Evolutionary conservation across 1,140 invertebrate genomes (phyloP).

Genomic region (Cydia amplana): DNA sequence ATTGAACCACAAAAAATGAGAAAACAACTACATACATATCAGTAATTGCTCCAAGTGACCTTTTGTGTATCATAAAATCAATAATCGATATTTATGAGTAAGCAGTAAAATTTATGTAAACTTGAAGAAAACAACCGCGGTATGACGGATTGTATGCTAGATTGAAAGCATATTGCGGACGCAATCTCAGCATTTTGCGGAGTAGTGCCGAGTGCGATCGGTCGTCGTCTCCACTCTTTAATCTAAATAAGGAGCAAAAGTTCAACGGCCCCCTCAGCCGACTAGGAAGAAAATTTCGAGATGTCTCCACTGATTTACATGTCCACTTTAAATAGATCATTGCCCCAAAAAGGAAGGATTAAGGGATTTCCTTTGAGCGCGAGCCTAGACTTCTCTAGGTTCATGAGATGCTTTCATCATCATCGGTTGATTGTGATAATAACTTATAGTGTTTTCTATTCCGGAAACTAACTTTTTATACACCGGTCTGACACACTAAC

Average conservation of each 20-base stretch:
- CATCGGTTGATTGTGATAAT: neutral
- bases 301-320: slow-evolving; percentile 46
- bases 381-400: neutral
- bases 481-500: neutral
- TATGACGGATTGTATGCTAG: slow-evolving; percentile 43
- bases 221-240: slow-evolving; percentile 73
- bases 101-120: neutral
- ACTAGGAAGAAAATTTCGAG: slow-evolving; percentile 60
- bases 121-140: neutral
- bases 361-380: neutral
- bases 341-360: slow-evolving; percentile 30
- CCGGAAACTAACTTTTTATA: slow-evolving; percentile 22
- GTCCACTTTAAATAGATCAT: slow-evolving; percentile 36
- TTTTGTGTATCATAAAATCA: neutral
- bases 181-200: slow-evolving; percentile 65
- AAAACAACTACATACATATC: slow-evolving; percentile 9
- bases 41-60: neutral
- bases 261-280: slow-evolving; percentile 66
- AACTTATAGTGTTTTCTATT: slow-evolving; percentile 11
- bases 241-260: slow-evolving; percentile 79
- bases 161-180: slow-evolving; percentile 66
- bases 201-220: slow-evolving; percentile 58
- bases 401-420: neutral
- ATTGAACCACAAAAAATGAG: neutral
- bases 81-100: neutral